Conservation (phyloP, 1,140 invertebrate species). For the Drosophila sproati region DNA sequence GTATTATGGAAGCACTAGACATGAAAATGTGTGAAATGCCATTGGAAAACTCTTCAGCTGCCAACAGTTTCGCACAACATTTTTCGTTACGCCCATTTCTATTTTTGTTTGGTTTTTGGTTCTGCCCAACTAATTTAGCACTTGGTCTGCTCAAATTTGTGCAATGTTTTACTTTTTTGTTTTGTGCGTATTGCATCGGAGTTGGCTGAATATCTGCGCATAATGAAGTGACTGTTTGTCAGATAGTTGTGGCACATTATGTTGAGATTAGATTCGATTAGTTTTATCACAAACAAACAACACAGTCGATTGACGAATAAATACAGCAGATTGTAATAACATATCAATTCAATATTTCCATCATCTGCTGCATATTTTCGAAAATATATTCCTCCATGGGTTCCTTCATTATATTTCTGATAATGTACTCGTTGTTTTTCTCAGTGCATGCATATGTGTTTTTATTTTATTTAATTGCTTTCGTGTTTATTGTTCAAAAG, state of each 20-base stretch:
- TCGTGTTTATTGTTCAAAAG: background rate
- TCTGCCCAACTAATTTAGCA: slow-evolving; percentile 40
- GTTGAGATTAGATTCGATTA: background rate
- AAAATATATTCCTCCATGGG: no score
- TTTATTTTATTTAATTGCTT: slow-evolving; percentile 14
- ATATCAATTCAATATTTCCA: background rate
- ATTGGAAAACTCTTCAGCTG: slow-evolving; percentile 37
- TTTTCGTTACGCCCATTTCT: background rate
- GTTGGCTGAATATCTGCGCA: slow-evolving; percentile 27
- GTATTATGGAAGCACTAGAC: slow-evolving; percentile 43
- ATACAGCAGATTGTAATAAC: background rate
- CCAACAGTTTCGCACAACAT: slow-evolving; percentile 5
- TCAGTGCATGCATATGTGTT: background rate
- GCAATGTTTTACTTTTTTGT: slow-evolving; percentile 5
- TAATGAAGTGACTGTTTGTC: slow-evolving; percentile 32
- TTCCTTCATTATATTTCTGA: background rate
- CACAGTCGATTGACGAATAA: background rate
- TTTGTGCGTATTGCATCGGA: slow-evolving; percentile 1
- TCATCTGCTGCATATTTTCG: background rate
- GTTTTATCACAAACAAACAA: background rate
- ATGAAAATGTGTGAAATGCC: slow-evolving; percentile 38
- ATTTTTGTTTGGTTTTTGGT: slow-evolving; percentile 11
- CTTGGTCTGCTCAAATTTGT: slow-evolving; percentile 21
- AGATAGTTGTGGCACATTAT: background rate
- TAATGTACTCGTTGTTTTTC: background rate